Percentiles rank a stretch among this genome's conserved stretches.
phyloP scores from a whole-genome alignment of 37 sponge, comb jelly and placozoan genomes.

The Diacarnus erythraeanus region DNA sequence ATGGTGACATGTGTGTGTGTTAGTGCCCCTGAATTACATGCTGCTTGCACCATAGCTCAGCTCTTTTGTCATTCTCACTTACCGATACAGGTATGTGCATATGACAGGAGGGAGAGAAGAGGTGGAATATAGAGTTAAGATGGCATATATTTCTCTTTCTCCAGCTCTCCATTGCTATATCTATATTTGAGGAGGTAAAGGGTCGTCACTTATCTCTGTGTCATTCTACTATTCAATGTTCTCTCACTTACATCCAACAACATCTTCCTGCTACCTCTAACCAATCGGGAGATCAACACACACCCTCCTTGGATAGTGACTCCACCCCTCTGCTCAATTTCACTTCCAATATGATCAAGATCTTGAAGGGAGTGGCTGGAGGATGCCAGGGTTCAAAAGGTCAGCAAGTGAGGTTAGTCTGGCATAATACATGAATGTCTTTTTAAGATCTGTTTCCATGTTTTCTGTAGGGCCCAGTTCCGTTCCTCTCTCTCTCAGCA shows the following conservation, averaged over 20 bases:
- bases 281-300: background rate
- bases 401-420: background rate
- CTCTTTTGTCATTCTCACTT: slow-evolving; percentile 12
- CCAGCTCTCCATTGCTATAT: background rate
- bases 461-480: slow-evolving; percentile 21
- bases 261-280: background rate
- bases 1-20: slow-evolving; percentile 14
- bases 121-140: background rate
- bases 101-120: no score
- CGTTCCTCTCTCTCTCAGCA: background rate
- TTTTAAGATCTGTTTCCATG: no score
- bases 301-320: background rate
- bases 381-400: no score
- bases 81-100: background rate
- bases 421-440: no score
- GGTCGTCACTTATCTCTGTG: slow-evolving; percentile 13
- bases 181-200: slow-evolving; percentile 23
- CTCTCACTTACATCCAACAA: slow-evolving; percentile 5
- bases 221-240: background rate
- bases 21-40: slow-evolving; percentile 32
- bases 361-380: background rate
- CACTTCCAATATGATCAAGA: background rate
- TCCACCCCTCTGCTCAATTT: background rate
- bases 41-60: slow-evolving; percentile 13
- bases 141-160: background rate